Percentiles rank a stretch among this genome's conserved stretches.
Conservation (phyloP, 2,888 invertebrate species). For the Imbricaverruca yamaguchii region DNA sequence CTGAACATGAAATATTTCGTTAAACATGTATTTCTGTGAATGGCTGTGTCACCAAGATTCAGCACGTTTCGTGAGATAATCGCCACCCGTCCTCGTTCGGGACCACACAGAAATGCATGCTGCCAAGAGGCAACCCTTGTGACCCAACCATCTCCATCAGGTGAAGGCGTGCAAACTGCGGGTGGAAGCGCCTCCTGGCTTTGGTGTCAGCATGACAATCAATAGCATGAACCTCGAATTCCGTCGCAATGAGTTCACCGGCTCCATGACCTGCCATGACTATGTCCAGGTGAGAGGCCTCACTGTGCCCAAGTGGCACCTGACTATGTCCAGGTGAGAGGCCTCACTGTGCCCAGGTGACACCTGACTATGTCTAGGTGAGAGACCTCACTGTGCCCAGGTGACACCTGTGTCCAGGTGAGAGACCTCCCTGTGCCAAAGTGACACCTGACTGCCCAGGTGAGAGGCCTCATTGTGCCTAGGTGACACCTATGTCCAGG, state of each 20-base stretch:
- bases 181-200: neutral
- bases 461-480: no score
- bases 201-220: constrained; percentile 1
- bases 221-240: constrained; percentile 1
- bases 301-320: no score
- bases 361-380: no score
- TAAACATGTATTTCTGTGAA: neutral
- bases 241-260: neutral
- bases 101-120: no score
- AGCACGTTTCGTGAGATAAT: neutral
- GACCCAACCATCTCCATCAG: neutral
- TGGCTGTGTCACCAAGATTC: neutral
- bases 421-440: no score
- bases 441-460: no score
- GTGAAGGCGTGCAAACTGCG: neutral
- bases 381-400: no score
- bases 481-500: no score
- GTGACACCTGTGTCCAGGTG: no score
- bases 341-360: no score
- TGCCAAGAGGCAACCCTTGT: no score
- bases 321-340: neutral
- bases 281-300: neutral
- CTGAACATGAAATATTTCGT: neutral
- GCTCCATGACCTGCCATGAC: neutral
- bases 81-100: neutral